Evolutionary conservation across 2,888 invertebrate genomes (phyloP).

Genomic region (Blera fallax): DNA sequence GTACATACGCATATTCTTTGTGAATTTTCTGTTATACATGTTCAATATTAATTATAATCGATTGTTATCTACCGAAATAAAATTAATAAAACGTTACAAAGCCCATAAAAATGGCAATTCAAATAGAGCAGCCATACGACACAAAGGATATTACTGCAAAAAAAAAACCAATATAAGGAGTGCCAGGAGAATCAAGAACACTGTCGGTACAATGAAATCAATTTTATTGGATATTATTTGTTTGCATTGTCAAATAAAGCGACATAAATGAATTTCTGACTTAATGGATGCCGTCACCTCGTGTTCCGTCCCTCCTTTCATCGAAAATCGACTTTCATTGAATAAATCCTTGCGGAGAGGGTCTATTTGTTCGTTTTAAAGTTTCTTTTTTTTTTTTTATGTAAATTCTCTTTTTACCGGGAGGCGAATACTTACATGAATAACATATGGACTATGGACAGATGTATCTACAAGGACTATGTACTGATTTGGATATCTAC

Average conservation of each 20-base stretch:
- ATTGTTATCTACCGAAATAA: neutral
- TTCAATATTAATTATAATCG: slow-evolving; percentile 1
- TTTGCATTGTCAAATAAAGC: slow-evolving; percentile 50
- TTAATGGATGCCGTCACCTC: slow-evolving; percentile 4
- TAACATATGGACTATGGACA: neutral
- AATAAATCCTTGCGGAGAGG: neutral
- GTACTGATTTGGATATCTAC: slow-evolving; percentile 21
- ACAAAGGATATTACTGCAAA: slow-evolving; percentile 13
- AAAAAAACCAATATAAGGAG: neutral
- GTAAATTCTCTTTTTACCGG: slow-evolving; percentile 2
- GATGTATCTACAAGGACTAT: neutral
- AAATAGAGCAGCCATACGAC: slow-evolving; percentile 18
- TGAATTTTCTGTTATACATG: neutral
- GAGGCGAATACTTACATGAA: neutral
- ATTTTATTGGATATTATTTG: slow-evolving; percentile 42
- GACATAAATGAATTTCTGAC: slow-evolving; percentile 38
- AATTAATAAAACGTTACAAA: slow-evolving; percentile 8
- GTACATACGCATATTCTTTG: neutral
- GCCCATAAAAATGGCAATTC: neutral
- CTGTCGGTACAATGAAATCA: slow-evolving; percentile 23
- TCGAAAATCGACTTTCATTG: neutral
- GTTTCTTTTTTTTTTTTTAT: neutral
- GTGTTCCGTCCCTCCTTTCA: neutral
- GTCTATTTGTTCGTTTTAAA: neutral
- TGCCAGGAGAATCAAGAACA: neutral